Base-by-base conservation (phyloP, 2,888 invertebrate genomes). In the Luperina testacea region DNA sequence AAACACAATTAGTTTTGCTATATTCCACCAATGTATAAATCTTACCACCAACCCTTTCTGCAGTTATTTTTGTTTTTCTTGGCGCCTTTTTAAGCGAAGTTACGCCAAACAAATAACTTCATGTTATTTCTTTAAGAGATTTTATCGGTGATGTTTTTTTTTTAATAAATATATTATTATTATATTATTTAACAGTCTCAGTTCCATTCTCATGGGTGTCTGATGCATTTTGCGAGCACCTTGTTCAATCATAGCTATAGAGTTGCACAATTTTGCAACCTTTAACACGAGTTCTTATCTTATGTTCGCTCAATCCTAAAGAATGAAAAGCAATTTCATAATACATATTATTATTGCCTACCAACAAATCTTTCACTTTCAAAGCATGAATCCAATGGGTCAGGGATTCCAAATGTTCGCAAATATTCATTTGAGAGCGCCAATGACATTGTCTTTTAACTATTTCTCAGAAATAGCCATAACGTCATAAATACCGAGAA, bases 401-500 rank as follows among this genome's bases (percentile, higher is more conserved):
- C 27, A 69, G 48, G 38, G 24, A 61, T 72, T 57, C 9, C 80
- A 75, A 73, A 77, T 42, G 15, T 48, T 51, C 9, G 15, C 65
- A 15, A 64, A 81, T 76, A 67, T 53, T 38, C n/a, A 65, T 57
- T 70, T n/a, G 45, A 67, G 1, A 65, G 27, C 72, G 67, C 53
- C 24, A 32, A 38, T 63, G 61, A 53, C 67, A 61, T 61, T 76
- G 51, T 63, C 51, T 64, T 11, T 59, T 17, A 68, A 69, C 57
- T 53, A 15, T 59, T 78, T 75, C 75, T 53, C 51, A 81, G 74
- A 84, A 77, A 75, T 87, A 87, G 84, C 75, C 51, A 83, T 87
- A 86, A 82, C 77, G 73, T 85, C 74, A 80, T 75, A 76, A 81
- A 88, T 81, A 86, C 38, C 90, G 89, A 91, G 90, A 90, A 87